Conservation (phyloP, 2,888 invertebrate genomes). For the Watsonalla binaria region DNA sequence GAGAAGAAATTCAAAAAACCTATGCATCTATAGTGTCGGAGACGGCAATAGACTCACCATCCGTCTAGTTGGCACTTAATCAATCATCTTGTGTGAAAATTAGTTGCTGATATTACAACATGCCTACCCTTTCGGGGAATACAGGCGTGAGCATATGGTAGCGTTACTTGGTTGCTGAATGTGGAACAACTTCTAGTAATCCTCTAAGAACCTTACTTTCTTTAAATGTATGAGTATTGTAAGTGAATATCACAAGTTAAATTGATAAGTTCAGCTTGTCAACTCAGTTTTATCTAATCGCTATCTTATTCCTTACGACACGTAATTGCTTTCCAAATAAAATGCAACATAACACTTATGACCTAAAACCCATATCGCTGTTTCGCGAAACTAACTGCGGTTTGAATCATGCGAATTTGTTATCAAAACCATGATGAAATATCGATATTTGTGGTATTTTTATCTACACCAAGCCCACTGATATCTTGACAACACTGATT, state of each 20-base stretch:
- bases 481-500: constrained; percentile 39
- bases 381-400: constrained; percentile 9
- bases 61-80: too few relatives aligned
- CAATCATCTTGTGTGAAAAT: too few relatives aligned
- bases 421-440: constrained; percentile 17
- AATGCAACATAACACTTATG: constrained; percentile 10
- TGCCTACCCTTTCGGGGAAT: too few relatives aligned
- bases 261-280: not conserved
- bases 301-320: not conserved
- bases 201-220: too few relatives aligned
- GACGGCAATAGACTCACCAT: too few relatives aligned
- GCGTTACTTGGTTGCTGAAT: too few relatives aligned
- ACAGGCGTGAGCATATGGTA: too few relatives aligned
- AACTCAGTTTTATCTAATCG: not conserved
- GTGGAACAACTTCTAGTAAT: too few relatives aligned
- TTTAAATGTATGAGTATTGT: too few relatives aligned
- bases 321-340: constrained; percentile 2
- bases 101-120: too few relatives aligned
- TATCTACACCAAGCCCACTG: constrained; percentile 26
- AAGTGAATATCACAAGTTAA: not conserved
- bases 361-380: constrained; percentile 14
- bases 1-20: too few relatives aligned
- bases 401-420: constrained; percentile 19
- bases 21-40: too few relatives aligned
- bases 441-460: constrained; percentile 6